Base-by-base conservation (phyloP, 2,113 vertebrate species). In the Motacilla alba region DNA sequence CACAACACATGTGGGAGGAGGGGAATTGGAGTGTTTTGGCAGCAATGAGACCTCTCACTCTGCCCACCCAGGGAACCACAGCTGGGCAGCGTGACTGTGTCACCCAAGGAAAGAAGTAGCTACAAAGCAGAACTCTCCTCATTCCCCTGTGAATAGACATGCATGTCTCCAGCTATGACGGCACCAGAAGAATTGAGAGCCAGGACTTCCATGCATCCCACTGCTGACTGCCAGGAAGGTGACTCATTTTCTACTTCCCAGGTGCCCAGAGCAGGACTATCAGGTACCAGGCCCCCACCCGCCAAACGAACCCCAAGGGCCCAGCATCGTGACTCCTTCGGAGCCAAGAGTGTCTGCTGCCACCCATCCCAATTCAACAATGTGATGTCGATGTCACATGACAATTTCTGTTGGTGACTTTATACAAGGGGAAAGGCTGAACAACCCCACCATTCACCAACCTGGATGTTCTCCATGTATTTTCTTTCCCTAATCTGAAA, bases 261-360 rank as follows among this genome's bases (percentile, higher is more conserved):
- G 15, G n/a, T 20, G 8, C 55, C 70, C 39, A 59, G 35, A 63
- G 62, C 43, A 87, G 55, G 66, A 43, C 49, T 55, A n/a, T 39
- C 23, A 58, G 24, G 18, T 56, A 66, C 12, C 3, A 14, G 9
- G 10, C 6, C 22, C 18, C 14, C 23, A 23, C 15, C 13, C 27
- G 9, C 41, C 55, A 66, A 60, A 59, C 0, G 0, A 47, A 67
- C 0, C 1, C 35, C 55, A 64, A 20, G 28, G 30, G 17, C 43
- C 28, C 74, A 58, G 17, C 16, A 49, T 4, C 0, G 0, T 39
- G 26, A 39, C 18, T 53, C 9, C 13, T 72, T 15, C 5, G 4
- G 39, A 83, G 30, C 15, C 33, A 44, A 33, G 35, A 59, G 30
- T 24, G 7, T 27, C 62, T 44, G 15, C 43, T 83, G 53, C 26